These are phyloP conservation scores for Pristionchus arcanus DNA, from an alignment of 2,888 invertebrate species.

Conservation along the genomic window DNA sequence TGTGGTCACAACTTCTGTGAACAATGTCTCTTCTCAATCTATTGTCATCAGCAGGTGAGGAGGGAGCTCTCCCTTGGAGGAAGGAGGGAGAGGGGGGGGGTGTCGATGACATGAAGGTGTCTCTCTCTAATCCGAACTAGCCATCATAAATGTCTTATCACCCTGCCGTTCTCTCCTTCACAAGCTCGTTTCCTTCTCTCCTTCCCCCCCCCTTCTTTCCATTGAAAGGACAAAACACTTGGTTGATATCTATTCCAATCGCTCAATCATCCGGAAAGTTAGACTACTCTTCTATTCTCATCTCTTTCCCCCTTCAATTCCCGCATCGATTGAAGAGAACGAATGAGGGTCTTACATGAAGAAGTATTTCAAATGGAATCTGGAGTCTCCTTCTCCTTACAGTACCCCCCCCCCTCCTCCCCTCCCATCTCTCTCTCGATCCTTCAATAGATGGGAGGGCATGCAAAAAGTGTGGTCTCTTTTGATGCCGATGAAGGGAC, in stretches of 20 bases:
- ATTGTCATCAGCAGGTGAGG: constrained; percentile 72
- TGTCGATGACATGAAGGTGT: too few relatives aligned
- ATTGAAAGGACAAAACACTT: constrained; percentile 10
- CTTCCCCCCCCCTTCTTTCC: not conserved
- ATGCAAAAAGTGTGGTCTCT: constrained; percentile 40
- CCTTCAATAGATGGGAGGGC: not conserved
- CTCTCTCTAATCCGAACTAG: not conserved
- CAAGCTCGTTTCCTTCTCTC: not conserved
- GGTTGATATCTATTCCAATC: not conserved
- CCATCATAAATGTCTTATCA: constrained; percentile 10
- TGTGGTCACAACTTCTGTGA: constrained; percentile 77
- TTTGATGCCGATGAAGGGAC: not conserved
- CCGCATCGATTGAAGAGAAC: too few relatives aligned
- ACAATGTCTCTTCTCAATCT: constrained; percentile 72
- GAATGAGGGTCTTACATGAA: too few relatives aligned
- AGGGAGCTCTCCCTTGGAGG: too few relatives aligned
- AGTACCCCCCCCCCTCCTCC: not conserved
- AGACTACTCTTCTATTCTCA: not conserved
- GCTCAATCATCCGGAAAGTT: not conserved
- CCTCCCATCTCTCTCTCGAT: not conserved
- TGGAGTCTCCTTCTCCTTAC: not conserved
- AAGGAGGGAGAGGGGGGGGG: too few relatives aligned
- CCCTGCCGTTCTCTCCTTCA: constrained; percentile 6
- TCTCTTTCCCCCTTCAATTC: not conserved
- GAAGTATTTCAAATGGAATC: too few relatives aligned